Conservation (phyloP, 2,113 vertebrate genomes). For the Leuciscus idus region DNA sequence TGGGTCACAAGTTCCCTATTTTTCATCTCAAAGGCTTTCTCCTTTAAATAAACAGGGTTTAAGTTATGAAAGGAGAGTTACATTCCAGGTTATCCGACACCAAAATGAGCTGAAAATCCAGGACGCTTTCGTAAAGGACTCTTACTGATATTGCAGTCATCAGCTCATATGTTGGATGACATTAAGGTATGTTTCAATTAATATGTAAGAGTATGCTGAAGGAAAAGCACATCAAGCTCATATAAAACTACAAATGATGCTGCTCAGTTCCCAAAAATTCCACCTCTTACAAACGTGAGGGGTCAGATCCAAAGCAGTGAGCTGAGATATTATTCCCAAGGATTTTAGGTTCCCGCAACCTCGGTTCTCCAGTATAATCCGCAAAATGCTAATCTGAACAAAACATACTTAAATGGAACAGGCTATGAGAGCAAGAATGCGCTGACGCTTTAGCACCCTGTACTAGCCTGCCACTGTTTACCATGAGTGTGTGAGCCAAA, state of each 20-base stretch:
- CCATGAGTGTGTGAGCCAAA: slow-evolving; percentile 29
- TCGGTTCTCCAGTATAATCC: slow-evolving; percentile 9
- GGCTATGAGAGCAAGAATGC: slow-evolving; percentile 29
- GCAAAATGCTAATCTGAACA: slow-evolving; percentile 40
- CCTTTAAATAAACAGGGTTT: slow-evolving; percentile 49
- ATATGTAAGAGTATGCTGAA: neutral
- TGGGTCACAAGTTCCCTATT: slow-evolving; percentile 44
- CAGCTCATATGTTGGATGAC: neutral
- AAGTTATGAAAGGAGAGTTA: slow-evolving; percentile 22
- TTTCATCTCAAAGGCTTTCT: slow-evolving; percentile 17
- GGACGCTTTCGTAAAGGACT: neutral
- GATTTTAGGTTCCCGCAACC: slow-evolving; percentile 22
- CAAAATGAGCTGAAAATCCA: neutral
- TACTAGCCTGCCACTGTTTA: slow-evolving; percentile 29
- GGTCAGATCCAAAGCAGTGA: neutral
- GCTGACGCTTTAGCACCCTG: slow-evolving; percentile 25
- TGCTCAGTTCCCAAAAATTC: neutral
- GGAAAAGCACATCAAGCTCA: neutral
- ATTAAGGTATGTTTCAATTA: slow-evolving; percentile 6
- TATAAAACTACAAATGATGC: neutral
- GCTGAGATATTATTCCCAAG: neutral
- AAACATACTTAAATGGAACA: slow-evolving; percentile 1
- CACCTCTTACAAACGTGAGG: neutral
- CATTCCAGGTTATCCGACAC: neutral
- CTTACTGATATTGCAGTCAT: neutral